Base-by-base conservation (phyloP, 2,888 invertebrate species). In the Pollenia griseotomentosa region DNA sequence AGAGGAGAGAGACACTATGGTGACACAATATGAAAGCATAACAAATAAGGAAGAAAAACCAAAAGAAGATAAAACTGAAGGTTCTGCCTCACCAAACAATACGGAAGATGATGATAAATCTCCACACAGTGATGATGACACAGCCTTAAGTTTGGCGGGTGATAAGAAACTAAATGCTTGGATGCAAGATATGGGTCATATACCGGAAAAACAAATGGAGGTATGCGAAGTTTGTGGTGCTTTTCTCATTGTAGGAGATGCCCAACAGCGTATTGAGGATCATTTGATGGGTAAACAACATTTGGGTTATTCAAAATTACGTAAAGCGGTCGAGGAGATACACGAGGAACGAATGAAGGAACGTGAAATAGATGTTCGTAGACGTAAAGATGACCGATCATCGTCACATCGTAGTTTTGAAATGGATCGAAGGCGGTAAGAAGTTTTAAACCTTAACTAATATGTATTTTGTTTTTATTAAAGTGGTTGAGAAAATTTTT, bases 261-360 rank as follows among this genome's bases (percentile, higher is more conserved):
- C 99, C 3, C 99, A 99, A 91, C 98, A 99, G 92, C 95, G 99
- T 85, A 97, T 99, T 83, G 99, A 99, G 91, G 99, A 99, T 93
- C 99, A 99, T 94, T 94, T 99, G 81, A 98, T 98, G 95, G 99
- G 99, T 46, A 99, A 99, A 94, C 99, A 99, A 93, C 99, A 99
- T 94, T 96, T 99, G 88, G 99, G 99, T 77, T 96, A 96, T 90
- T 96, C 95, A 82, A 95, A 95, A 91, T 93, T 96, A 81, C 96
- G 96, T 77, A 95, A 95, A 91, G 96, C 96, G 0, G 95, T 96
- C 23, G 95, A 96, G 75, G 96, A 96, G 91, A 95, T 96, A 93
- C 94, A 95, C 59, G 94, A 94, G 59, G 94, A 95, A 10, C 94
- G 96, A 0, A 95, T 95, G 88, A 94, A 95, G 82, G 95, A 95